Conservation (phyloP, 2,797 vertebrate genomes). For the Platalea minor region DNA sequence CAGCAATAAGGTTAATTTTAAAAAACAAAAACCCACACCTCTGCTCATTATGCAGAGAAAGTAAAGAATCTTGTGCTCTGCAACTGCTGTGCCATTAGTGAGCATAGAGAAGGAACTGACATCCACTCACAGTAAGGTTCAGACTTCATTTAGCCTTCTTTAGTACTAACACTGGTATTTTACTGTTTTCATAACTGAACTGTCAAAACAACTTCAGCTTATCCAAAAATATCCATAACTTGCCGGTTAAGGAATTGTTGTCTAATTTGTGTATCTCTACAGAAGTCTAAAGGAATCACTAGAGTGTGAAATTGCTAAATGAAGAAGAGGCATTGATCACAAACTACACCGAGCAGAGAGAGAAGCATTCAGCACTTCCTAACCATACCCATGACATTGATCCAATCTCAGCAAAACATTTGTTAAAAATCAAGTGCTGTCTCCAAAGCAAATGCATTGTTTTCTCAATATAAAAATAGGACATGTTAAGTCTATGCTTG, state of each 20-base stretch:
- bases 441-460: background rate
- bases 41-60: background rate
- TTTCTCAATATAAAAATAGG: background rate
- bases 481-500: background rate
- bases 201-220: constrained; percentile 8
- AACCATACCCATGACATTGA: background rate
- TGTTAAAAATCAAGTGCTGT: background rate
- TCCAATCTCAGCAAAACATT: background rate
- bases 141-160: background rate
- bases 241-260: background rate
- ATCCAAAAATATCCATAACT: background rate
- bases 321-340: background rate
- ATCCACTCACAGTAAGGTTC: background rate
- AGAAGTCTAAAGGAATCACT: constrained; percentile 19
- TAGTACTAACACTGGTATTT: background rate
- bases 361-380: background rate
- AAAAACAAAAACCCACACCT: background rate
- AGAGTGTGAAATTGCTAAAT: constrained; percentile 16
- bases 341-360: background rate
- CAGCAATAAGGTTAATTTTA: background rate
- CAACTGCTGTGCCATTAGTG: background rate
- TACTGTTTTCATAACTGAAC: constrained; percentile 2
- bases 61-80: background rate
- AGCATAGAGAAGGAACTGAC: background rate
- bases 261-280: constrained; percentile 14